These are phyloP conservation scores for Venturia canescens DNA, from an alignment of 1,140 invertebrate species.

Conservation along the genomic window DNA sequence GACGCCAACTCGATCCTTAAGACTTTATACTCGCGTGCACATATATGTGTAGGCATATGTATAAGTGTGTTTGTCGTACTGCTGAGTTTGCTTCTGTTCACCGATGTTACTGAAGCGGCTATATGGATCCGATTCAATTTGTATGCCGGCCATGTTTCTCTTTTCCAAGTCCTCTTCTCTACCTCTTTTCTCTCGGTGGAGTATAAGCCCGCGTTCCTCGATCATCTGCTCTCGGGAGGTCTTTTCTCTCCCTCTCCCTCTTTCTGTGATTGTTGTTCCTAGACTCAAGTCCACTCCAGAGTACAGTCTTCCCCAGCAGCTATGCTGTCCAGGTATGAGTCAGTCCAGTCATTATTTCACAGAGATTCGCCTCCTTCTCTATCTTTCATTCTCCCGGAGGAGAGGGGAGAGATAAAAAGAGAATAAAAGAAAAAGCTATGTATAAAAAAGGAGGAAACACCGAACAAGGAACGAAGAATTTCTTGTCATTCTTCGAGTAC, in stretches of 20 bases:
- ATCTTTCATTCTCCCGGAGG: conserved; percentile 26
- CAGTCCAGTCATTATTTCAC: conserved; percentile 54
- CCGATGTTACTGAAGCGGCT: neutral
- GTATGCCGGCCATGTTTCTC: conserved; percentile 62
- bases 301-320: neutral
- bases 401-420: neutral
- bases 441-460: neutral
- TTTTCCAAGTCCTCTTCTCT: conserved; percentile 49
- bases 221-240: conserved; percentile 24
- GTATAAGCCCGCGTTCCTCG: conserved; percentile 38
- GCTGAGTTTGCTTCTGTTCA: neutral
- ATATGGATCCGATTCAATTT: conserved; percentile 64
- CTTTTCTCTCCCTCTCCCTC: conserved; percentile 40
- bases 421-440: conserved; percentile 4
- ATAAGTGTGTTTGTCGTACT: neutral
- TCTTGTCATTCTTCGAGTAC: neutral
- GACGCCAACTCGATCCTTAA: conserved; percentile 44
- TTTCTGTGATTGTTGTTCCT: conserved; percentile 46
- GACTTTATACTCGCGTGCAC: neutral
- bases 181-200: conserved; percentile 36
- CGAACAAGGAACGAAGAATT: conserved; percentile 21
- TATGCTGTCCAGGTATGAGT: conserved; percentile 27
- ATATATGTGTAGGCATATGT: conserved; percentile 18
- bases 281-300: conserved; percentile 14
- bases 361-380: conserved; percentile 25